Conservation (phyloP, 2,888 invertebrate species). For the Eupithecia exiguata region DNA sequence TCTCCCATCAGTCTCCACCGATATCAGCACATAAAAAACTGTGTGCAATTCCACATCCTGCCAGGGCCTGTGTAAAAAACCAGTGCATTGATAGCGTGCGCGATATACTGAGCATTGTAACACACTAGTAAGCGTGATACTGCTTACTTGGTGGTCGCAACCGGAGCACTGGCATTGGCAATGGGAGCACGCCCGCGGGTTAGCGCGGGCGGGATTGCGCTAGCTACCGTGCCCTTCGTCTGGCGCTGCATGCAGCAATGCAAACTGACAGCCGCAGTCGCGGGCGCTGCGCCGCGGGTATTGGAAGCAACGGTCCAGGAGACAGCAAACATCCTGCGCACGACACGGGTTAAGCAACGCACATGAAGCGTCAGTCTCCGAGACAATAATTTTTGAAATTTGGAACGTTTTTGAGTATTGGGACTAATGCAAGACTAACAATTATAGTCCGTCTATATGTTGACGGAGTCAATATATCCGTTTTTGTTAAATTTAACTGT, state of each 20-base stretch:
- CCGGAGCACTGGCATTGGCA: conserved; percentile 80
- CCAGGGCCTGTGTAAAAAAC: conserved; percentile 12
- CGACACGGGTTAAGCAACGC: conserved; percentile 77
- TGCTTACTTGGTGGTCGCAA: conserved; percentile 82
- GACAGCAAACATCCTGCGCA: conserved; percentile 92
- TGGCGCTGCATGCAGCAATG: conserved; percentile 93
- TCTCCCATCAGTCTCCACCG: neutral
- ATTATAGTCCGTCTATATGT: neutral
- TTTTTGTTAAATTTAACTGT: neutral
- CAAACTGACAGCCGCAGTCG: conserved; percentile 96
- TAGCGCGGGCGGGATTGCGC: conserved; percentile 79
- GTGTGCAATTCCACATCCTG: neutral
- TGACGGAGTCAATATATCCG: neutral
- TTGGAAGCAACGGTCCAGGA: conserved; percentile 95
- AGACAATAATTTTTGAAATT: neutral
- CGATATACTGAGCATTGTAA: conserved; percentile 52
- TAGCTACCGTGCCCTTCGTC: conserved; percentile 85
- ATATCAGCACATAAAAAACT: neutral
- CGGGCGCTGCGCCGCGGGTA: conserved; percentile 90
- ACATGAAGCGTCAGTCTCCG: conserved; percentile 49
- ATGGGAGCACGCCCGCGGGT: conserved; percentile 77
- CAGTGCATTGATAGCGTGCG: conserved; percentile 52
- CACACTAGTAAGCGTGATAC: conserved; percentile 75
- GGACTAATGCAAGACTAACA: neutral
- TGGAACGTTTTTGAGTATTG: neutral